Conservation (phyloP, 2,888 invertebrate species). For the Aleiodes leptofemur region DNA sequence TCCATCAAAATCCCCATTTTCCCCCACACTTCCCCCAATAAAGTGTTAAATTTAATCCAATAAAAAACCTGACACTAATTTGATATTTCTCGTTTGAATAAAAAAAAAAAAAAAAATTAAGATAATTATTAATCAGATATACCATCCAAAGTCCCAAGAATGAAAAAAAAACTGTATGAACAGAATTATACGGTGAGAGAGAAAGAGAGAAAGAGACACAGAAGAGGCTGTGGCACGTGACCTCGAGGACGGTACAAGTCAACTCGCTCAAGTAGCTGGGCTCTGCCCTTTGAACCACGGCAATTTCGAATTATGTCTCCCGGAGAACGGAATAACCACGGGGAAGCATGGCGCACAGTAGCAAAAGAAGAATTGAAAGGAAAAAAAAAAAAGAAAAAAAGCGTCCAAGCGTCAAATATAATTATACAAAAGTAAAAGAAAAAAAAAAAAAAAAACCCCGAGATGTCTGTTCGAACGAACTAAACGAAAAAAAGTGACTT, state of each 20-base stretch:
- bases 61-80: neutral
- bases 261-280: constrained; percentile 74
- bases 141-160: constrained; percentile 8
- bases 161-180: neutral
- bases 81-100: constrained; percentile 13
- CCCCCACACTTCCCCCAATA: no score
- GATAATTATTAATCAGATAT: constrained; percentile 32
- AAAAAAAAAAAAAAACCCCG: neutral
- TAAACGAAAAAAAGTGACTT: no score
- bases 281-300: constrained; percentile 73
- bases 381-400: constrained; percentile 2
- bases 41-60: no score
- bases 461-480: neutral
- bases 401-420: neutral
- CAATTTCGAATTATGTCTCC: constrained; percentile 74
- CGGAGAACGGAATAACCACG: constrained; percentile 69
- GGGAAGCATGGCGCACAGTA: constrained; percentile 55
- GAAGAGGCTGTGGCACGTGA: constrained; percentile 72
- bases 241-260: constrained; percentile 71
- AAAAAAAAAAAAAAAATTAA: constrained; percentile 30
- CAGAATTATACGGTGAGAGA: constrained; percentile 42
- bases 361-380: constrained; percentile 34
- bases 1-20: no score
- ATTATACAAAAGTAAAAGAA: neutral
- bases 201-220: constrained; percentile 56